These are phyloP conservation scores for Urocitellus parryii DNA, from an alignment of 2,113 vertebrate genomes.

Conservation along the genomic window DNA sequence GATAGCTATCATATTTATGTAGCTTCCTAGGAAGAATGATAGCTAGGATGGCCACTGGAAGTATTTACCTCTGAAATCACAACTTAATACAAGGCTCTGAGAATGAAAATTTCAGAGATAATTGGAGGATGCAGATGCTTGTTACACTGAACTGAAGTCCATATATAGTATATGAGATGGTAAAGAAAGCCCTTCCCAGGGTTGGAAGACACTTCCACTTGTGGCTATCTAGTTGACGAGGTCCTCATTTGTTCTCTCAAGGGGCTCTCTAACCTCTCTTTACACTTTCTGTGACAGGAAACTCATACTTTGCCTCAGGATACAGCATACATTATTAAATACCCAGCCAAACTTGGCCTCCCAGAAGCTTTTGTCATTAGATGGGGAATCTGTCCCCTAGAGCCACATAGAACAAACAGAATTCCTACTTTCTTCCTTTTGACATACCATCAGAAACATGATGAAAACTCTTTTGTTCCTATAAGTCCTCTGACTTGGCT, in stretches of 20 bases:
- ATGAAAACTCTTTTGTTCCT: not conserved
- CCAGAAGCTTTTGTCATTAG: not conserved
- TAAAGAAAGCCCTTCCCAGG: not conserved
- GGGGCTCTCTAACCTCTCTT: not conserved
- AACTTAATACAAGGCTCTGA: not conserved
- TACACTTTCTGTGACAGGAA: not conserved
- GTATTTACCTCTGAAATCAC: not conserved
- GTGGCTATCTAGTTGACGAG: not conserved
- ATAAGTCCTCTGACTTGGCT: not conserved
- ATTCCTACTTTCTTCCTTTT: not conserved
- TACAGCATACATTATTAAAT: not conserved
- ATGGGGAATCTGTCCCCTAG: not conserved
- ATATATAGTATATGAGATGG: not conserved
- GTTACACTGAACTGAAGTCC: not conserved
- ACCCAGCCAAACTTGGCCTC: not conserved
- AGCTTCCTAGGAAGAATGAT: not conserved
- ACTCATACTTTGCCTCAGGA: not conserved
- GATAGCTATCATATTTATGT: not conserved
- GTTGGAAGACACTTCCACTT: not conserved
- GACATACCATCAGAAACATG: not conserved
- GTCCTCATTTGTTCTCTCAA: not conserved
- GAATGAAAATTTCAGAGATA: not conserved
- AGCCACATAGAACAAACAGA: not conserved
- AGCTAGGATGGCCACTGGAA: not conserved
- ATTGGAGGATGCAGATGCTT: not conserved